Percentiles rank a stretch among this genome's conserved stretches.
Evolutionary conservation across 2,113 vertebrate species (phyloP).

Genomic region (Serilophus lunatus): DNA sequence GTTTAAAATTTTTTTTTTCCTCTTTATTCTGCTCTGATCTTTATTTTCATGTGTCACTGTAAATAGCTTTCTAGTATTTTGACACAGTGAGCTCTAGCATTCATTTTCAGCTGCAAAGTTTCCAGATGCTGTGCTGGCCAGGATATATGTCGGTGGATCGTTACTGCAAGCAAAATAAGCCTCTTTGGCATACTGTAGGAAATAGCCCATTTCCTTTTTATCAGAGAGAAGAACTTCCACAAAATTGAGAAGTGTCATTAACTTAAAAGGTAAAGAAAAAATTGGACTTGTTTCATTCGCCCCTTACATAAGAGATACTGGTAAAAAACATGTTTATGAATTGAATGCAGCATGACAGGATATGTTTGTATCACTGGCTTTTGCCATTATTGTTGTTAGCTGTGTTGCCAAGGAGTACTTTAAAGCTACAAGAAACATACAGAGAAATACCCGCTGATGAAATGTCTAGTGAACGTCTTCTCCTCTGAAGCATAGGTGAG

Average conservation of each 20-base stretch:
- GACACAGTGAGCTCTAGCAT: conserved; percentile 1
- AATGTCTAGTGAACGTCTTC: neutral
- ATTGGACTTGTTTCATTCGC: neutral
- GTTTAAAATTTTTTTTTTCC: neutral
- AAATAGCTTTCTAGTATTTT: neutral
- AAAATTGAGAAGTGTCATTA: neutral
- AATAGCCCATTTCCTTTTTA: neutral
- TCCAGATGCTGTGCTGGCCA: conserved; percentile 29
- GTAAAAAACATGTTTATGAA: neutral
- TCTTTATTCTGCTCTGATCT: neutral
- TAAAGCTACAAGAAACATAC: neutral
- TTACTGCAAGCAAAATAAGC: conserved; percentile 43
- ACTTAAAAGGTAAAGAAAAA: neutral
- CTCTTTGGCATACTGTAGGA: conserved; percentile 20
- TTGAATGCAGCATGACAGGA: neutral
- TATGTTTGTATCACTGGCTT: neutral
- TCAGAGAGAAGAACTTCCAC: neutral
- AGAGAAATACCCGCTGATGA: neutral
- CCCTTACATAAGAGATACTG: neutral
- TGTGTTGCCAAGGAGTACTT: conserved; percentile 8
- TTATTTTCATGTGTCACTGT: neutral
- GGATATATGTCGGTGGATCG: conserved; percentile 15
- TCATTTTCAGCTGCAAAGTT: neutral
- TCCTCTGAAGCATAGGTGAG: neutral
- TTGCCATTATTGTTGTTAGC: neutral